These are phyloP conservation scores for Poeciliopsis turneri DNA, from an alignment of 2,797 vertebrate genomes.

Conservation along the genomic window DNA sequence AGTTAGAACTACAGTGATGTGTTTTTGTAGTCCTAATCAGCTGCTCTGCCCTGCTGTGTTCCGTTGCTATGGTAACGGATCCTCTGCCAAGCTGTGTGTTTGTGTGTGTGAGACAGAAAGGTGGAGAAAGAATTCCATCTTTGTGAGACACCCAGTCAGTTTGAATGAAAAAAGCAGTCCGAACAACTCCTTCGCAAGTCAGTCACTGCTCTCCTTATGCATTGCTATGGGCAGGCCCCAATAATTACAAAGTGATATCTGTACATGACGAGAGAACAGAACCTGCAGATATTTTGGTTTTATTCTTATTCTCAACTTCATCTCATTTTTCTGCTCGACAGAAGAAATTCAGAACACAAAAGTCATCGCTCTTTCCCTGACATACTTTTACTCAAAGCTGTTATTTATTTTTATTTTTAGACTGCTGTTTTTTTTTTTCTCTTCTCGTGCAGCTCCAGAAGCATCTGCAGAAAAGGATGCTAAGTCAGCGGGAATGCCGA, in stretches of 20 bases:
- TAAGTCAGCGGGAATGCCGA: conserved; percentile 75
- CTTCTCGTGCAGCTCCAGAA: conserved; percentile 43
- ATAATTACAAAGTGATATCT: not conserved
- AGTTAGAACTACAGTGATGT: too few species aligned
- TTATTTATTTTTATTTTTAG: conserved; percentile 8
- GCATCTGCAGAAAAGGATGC: conserved; percentile 66
- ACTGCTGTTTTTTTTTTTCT: not conserved
- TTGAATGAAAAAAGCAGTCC: too few species aligned
- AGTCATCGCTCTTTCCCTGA: conserved; percentile 59
- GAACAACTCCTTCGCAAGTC: too few species aligned
- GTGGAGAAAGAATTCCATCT: too few species aligned
- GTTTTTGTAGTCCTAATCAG: too few species aligned
- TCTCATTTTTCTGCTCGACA: conserved; percentile 3
- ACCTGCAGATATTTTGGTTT: not conserved
- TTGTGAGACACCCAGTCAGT: too few species aligned
- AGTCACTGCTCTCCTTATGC: too few species aligned
- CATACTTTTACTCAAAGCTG: conserved; percentile 62
- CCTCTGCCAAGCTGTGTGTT: too few species aligned
- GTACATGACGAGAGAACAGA: not conserved
- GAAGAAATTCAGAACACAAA: conserved; percentile 24
- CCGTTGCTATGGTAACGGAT: too few species aligned
- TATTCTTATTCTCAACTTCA: not conserved
- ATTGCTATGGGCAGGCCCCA: too few species aligned
- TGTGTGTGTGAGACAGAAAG: too few species aligned
- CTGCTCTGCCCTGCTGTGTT: too few species aligned